Evolutionary conservation across 2,113 vertebrate species (phyloP).

Genomic region (Xerus inauris): DNA sequence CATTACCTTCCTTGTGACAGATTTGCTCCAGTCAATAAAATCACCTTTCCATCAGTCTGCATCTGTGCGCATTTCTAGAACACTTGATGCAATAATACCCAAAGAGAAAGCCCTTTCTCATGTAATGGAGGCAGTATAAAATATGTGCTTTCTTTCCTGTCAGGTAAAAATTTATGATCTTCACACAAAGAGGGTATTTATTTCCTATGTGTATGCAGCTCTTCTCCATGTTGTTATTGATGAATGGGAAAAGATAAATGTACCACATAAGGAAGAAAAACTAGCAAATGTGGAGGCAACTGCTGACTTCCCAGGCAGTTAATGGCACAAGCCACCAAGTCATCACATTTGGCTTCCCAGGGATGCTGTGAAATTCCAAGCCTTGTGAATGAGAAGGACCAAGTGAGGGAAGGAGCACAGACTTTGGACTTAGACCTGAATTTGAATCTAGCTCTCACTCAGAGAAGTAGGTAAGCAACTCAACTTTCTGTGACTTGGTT

Average conservation of each 20-base stretch:
- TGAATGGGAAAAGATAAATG: conserved; percentile 55
- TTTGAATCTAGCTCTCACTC: not conserved
- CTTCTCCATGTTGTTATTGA: not conserved
- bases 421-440: not conserved
- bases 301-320: conserved; percentile 5
- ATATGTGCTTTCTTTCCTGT: not conserved
- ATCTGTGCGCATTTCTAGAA: conserved; percentile 47
- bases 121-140: conserved; percentile 40
- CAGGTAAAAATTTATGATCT: conserved; percentile 48
- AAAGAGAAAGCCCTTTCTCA: conserved; percentile 35
- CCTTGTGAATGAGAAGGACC: not conserved
- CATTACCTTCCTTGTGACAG: conserved; percentile 19
- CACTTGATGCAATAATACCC: not conserved
- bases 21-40: conserved; percentile 46
- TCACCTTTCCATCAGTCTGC: conserved; percentile 48
- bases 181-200: not conserved
- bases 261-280: not conserved
- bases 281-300: not conserved
- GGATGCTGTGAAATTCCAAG: not conserved
- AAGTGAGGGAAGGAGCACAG: not conserved
- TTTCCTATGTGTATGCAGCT: not conserved
- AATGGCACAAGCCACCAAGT: not conserved
- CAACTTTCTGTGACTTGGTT: not conserved
- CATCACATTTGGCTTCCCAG: not conserved
- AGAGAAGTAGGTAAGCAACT: not conserved